These are phyloP conservation scores for honey bee (Apis mellifera) DNA, from an alignment of 1,140 invertebrate genomes.

Conservation along the genomic window DNA sequence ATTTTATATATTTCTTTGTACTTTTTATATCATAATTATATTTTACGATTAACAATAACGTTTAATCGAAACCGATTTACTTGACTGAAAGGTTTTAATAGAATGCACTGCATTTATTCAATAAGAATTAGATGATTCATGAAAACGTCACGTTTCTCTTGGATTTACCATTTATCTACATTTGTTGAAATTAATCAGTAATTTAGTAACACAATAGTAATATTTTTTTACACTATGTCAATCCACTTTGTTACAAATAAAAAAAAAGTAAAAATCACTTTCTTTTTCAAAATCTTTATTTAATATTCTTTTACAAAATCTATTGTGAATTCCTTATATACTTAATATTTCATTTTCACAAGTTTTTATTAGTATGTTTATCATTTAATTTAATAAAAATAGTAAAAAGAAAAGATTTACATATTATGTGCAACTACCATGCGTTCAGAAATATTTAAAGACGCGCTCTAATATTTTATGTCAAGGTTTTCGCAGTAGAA, in stretches of 20 bases:
- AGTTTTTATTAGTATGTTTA: not conserved
- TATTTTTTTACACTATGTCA: not conserved
- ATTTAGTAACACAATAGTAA: not conserved
- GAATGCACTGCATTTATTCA: not conserved
- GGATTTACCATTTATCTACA: constrained; percentile 19
- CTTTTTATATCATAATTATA: not conserved
- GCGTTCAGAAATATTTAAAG: constrained; percentile 8
- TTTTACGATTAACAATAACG: no score
- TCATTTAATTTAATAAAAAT: not conserved
- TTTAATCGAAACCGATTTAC: not conserved
- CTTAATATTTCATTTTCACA: not conserved
- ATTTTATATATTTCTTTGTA: not conserved
- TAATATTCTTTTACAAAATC: not conserved
- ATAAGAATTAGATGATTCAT: constrained; percentile 24
- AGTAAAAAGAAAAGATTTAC: not conserved
- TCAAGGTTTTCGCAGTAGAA: constrained; percentile 42
- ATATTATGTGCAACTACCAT: constrained; percentile 22
- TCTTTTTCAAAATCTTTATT: not conserved
- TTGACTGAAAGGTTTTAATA: not conserved
- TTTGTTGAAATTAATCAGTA: not conserved
- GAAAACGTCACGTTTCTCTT: not conserved
- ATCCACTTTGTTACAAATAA: not conserved
- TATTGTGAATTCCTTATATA: not conserved
- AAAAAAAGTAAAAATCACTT: not conserved
- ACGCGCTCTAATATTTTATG: constrained; percentile 6